These are phyloP conservation scores for Caprella mutica DNA, from an alignment of 2,888 invertebrate genomes.

Conservation along the genomic window DNA sequence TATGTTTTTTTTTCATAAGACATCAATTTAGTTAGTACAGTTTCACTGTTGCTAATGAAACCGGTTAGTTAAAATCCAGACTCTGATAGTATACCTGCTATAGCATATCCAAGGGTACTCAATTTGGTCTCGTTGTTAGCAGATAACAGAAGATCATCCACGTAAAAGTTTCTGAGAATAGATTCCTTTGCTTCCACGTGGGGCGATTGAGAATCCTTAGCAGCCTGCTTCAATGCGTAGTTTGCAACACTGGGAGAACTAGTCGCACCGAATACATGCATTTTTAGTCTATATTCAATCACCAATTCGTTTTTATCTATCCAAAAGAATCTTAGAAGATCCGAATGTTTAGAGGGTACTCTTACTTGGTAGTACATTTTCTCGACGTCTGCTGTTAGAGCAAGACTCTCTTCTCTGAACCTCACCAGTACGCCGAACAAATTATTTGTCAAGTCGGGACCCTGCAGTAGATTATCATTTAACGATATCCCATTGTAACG, in stretches of 20 bases:
- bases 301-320: not conserved
- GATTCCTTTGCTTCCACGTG: not conserved
- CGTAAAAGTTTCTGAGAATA: slow-evolving; percentile 5
- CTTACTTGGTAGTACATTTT: slow-evolving; percentile 8
- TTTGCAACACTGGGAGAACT: not conserved
- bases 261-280: not conserved
- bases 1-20: not conserved
- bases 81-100: not conserved
- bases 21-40: not conserved
- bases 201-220: not conserved
- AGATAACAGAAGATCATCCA: slow-evolving; percentile 9
- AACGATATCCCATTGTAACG: not conserved
- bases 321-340: slow-evolving; percentile 11
- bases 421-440: not conserved
- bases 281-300: not conserved
- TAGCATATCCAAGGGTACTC: not conserved
- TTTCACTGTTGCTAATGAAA: not conserved
- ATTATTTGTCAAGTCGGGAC: not conserved
- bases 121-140: not conserved
- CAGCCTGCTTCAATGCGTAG: slow-evolving; percentile 1
- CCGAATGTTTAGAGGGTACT: not conserved
- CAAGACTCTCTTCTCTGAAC: slow-evolving; percentile 3
- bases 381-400: slow-evolving; percentile 6
- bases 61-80: slow-evolving; percentile 4
- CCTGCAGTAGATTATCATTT: not conserved